A percentile compares a stretch with the other conserved stretches of the same genome.
phyloP scores from a whole-genome alignment of 1,140 invertebrate species.

The Mercenaria mercenaria region DNA sequence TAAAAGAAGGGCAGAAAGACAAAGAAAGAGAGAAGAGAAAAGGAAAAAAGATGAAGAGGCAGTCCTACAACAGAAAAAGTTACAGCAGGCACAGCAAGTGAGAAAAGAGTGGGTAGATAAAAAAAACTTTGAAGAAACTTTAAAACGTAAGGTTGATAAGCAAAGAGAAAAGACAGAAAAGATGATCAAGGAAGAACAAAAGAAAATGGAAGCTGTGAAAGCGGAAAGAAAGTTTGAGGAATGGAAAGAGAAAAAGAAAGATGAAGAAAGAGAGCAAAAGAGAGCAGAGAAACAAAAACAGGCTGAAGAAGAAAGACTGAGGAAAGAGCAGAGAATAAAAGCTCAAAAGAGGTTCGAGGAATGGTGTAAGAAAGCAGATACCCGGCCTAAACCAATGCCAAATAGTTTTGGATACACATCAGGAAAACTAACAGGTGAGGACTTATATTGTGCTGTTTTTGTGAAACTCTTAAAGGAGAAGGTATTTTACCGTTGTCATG shows the following conservation, averaged over 20 bases:
- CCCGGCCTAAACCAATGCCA: constrained; percentile 76
- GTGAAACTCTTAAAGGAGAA: too few relatives aligned
- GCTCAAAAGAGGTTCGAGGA: constrained; percentile 77
- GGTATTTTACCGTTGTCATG: too few relatives aligned
- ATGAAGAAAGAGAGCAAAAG: constrained; percentile 75
- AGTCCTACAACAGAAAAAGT: constrained; percentile 69
- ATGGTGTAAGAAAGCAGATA: constrained; percentile 76
- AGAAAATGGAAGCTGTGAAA: constrained; percentile 72
- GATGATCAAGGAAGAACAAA: constrained; percentile 73
- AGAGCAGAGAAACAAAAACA: constrained; percentile 71
- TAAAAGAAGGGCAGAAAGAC: constrained; percentile 68
- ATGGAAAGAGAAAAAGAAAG: constrained; percentile 76
- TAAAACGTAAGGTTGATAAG: constrained; percentile 74
- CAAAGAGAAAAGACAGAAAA: constrained; percentile 72
- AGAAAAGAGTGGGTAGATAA: constrained; percentile 75
- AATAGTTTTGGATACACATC: constrained; percentile 79
- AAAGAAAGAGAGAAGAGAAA: constrained; percentile 72
- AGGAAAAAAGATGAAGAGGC: constrained; percentile 71
- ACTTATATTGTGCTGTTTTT: too few relatives aligned
- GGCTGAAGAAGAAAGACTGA: constrained; percentile 68
- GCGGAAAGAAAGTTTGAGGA: constrained; percentile 76
- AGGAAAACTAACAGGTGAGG: constrained; percentile 79
- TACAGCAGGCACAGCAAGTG: constrained; percentile 70
- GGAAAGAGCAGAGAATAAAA: constrained; percentile 69
- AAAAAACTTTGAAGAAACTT: constrained; percentile 75